These are phyloP conservation scores for Caenorhabditis sulstoni DNA, from an alignment of 2,888 invertebrate genomes.

Conservation along the genomic window DNA sequence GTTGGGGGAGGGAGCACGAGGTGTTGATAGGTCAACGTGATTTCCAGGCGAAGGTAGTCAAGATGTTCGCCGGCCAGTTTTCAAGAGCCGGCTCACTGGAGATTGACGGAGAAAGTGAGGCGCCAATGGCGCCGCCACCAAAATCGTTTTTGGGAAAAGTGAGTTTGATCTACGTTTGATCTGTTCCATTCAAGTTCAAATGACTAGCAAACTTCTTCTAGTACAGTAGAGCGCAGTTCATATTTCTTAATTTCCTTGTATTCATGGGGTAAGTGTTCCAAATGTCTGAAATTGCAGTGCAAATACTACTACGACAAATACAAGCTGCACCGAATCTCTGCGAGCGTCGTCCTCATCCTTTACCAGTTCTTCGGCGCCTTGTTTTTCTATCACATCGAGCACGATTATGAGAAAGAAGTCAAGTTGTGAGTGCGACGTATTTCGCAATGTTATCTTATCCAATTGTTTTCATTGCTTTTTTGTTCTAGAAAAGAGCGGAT, in stretches of 20 bases:
- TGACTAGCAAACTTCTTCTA: no score
- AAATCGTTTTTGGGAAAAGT: slow-evolving; percentile 55
- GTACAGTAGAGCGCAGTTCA: no score
- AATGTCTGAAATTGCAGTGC: slow-evolving; percentile 61
- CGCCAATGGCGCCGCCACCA: slow-evolving; percentile 29
- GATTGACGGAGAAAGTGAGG: slow-evolving; percentile 12
- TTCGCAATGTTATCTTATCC: slow-evolving; percentile 26
- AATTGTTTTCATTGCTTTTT: neutral
- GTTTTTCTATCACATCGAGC: slow-evolving; percentile 77
- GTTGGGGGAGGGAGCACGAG: neutral
- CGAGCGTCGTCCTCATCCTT: slow-evolving; percentile 75
- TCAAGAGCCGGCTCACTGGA: slow-evolving; percentile 51
- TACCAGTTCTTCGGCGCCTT: slow-evolving; percentile 79
- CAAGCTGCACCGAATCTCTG: slow-evolving; percentile 72
- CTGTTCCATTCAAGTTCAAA: no score
- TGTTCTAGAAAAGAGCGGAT: slow-evolving; percentile 67
- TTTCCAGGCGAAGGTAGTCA: slow-evolving; percentile 44
- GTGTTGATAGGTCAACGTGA: neutral
- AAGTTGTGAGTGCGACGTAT: slow-evolving; percentile 63
- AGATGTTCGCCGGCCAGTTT: slow-evolving; percentile 54
- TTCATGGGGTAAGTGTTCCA: no score
- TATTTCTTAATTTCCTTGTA: no score
- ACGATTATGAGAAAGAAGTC: slow-evolving; percentile 75
- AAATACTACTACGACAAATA: slow-evolving; percentile 77
- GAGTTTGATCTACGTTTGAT: neutral